phyloP scores from a whole-genome alignment of 2,888 invertebrate genomes.

The Selenia dentaria region DNA sequence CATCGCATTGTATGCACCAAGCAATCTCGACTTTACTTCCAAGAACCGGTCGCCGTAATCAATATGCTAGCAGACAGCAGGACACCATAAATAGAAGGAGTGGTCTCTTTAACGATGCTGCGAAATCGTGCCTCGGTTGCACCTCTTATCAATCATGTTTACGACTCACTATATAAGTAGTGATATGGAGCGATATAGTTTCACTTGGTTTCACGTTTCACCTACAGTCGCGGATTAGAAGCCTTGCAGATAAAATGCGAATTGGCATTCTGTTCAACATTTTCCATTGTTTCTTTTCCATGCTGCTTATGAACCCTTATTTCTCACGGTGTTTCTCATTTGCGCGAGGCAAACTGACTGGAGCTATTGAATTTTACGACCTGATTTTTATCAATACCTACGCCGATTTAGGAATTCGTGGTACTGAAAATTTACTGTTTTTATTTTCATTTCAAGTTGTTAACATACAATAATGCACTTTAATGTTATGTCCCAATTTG shows the following conservation, averaged over 20 bases:
- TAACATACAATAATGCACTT: constrained; percentile 13
- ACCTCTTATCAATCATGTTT: constrained; percentile 69
- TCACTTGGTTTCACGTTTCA: constrained; percentile 52
- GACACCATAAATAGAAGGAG: constrained; percentile 75
- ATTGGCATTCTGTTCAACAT: neutral
- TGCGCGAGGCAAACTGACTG: constrained; percentile 37
- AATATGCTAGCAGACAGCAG: constrained; percentile 69
- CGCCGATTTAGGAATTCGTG: constrained; percentile 13
- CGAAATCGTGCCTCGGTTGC: constrained; percentile 62
- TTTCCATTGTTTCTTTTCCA: neutral
- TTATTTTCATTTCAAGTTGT: constrained; percentile 12
- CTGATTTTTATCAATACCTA: constrained; percentile 23
- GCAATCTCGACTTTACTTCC: constrained; percentile 53
- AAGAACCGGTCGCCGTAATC: constrained; percentile 47
- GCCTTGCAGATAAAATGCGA: constrained; percentile 3
- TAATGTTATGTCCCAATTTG: constrained; percentile 12
- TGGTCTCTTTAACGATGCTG: constrained; percentile 67
- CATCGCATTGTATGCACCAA: constrained; percentile 5
- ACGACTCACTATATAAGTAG: constrained; percentile 37
- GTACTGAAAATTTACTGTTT: constrained; percentile 13
- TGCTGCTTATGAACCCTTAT: neutral
- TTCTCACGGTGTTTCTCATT: neutral
- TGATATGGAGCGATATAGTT: constrained; percentile 42
- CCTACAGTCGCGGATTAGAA: constrained; percentile 11
- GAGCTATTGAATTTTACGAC: constrained; percentile 51